These are phyloP conservation scores for Drosophila sp. DNA, from an alignment of 1,140 invertebrate genomes.

Conservation along the genomic window DNA sequence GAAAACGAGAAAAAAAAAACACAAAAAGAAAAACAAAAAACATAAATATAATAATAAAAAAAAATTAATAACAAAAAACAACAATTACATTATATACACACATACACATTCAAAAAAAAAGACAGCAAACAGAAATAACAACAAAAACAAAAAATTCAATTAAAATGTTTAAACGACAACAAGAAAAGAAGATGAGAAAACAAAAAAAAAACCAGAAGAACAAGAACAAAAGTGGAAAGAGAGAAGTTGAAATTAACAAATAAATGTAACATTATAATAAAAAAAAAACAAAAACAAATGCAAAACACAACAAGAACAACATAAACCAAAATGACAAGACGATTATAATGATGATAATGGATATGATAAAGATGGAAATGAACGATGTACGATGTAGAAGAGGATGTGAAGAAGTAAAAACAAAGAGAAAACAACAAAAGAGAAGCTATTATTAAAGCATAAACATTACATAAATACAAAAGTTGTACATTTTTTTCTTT, in stretches of 20 bases:
- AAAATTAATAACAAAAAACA: slow-evolving; percentile 32
- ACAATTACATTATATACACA: slow-evolving; percentile 56
- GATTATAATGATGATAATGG: slow-evolving; percentile 62
- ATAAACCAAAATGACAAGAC: slow-evolving; percentile 50
- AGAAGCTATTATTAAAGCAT: slow-evolving; percentile 63
- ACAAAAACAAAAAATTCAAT: slow-evolving; percentile 54
- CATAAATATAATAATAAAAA: slow-evolving; percentile 29
- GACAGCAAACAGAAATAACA: background rate
- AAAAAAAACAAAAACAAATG: slow-evolving; percentile 46
- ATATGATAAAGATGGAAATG: slow-evolving; percentile 32
- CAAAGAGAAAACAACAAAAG: slow-evolving; percentile 33
- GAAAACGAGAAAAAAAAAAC: slow-evolving; percentile 45
- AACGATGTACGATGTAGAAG: slow-evolving; percentile 14
- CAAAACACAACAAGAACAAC: slow-evolving; percentile 22
- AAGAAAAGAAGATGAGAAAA: slow-evolving; percentile 20
- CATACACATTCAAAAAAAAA: slow-evolving; percentile 36
- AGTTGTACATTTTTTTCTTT: background rate
- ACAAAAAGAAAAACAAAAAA: slow-evolving; percentile 26
- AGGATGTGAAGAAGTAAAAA: slow-evolving; percentile 23
- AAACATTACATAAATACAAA: slow-evolving; percentile 34
- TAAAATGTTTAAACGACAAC: slow-evolving; percentile 56
- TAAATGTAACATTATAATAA: slow-evolving; percentile 46
- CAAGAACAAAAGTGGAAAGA: slow-evolving; percentile 62
- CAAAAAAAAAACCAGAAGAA: slow-evolving; percentile 52
- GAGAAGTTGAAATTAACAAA: slow-evolving; percentile 31